Base-by-base conservation (phyloP, 2,113 vertebrate genomes). In the Dascyllus trimaculatus region DNA sequence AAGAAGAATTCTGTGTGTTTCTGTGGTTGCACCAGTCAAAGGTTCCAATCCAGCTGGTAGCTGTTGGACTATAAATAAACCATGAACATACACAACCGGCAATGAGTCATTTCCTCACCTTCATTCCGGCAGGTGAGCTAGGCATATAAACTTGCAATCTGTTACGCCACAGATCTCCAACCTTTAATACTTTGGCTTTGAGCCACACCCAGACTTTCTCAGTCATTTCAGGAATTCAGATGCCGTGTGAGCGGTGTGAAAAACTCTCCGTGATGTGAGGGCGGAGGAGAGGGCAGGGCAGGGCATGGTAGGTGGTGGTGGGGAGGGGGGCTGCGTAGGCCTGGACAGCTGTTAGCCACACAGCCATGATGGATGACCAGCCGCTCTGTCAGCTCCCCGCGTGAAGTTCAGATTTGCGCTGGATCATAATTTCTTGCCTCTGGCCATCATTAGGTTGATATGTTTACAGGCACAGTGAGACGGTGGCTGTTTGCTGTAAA, bases 311-410 rank as follows among this genome's bases (percentile, higher is more conserved):
- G 64, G 35, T 38, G 51, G 64, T 49, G 25, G 35, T 25, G 54
- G 57, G 22, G 26, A 53, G 48, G n/a, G 3, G 14, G 29, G 21
- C 21, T 54, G 52, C 4, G 71, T 57, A 58, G 76, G 25, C 53
- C 38, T 59, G 71, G 84, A 81, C 89, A 90, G 86, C 92, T 93
- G 92, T 88, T 85, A 59, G 82, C 75, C 82, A 78, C 80, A 68
- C 78, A 48, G 72, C 35, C 57, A 19, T 89, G 88, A 92, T 86
- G 68, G 82, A 92, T 88, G 78, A 78, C 65, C 59, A 9, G 25
- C 10, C 17, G 2, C 69, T 45, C 72, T 38, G 66, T 70, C 58
- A 69, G 51, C 48, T 71, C 70, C 60, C 32, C 25, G 72, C 72
- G 71, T 75, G 68, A 63, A 66, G 45, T 85, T 87, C 82, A 78